A percentile compares a stretch with the other conserved stretches of the same genome.
Evolutionary conservation across 1,140 invertebrate genomes (phyloP).

Genomic region (Aphelinus certus): DNA sequence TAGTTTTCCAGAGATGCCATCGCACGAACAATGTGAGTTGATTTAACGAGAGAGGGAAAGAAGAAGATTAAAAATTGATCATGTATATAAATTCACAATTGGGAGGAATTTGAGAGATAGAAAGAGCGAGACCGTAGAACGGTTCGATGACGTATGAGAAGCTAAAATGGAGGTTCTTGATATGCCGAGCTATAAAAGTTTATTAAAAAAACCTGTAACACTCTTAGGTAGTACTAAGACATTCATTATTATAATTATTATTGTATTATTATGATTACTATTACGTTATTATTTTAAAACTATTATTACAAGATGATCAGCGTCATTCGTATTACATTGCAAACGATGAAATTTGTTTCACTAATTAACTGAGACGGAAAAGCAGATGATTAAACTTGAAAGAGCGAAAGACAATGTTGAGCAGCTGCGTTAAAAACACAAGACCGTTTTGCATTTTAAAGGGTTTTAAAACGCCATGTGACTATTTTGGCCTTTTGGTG

Average conservation of each 20-base stretch:
- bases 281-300: constrained; percentile 53
- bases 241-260: constrained; percentile 53
- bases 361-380: constrained; percentile 49
- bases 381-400: constrained; percentile 10
- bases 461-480: constrained; percentile 42
- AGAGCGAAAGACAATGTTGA: constrained; percentile 38
- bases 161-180: constrained; percentile 34
- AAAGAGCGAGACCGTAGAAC: constrained; percentile 36
- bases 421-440: constrained; percentile 37
- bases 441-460: constrained; percentile 55
- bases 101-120: constrained; percentile 10
- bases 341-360: constrained; percentile 56
- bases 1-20: constrained; percentile 37
- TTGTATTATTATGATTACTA: constrained; percentile 45
- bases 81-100: constrained; percentile 41
- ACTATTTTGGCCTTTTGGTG: constrained; percentile 30
- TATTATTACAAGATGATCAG: constrained; percentile 46
- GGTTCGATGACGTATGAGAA: constrained; percentile 35
- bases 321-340: constrained; percentile 52
- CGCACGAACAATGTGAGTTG: constrained; percentile 24
- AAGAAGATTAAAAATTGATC: constrained; percentile 20
- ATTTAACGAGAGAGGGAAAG: constrained; percentile 20
- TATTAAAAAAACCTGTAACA: constrained; percentile 46
- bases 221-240: constrained; percentile 57
- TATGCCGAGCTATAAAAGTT: constrained; percentile 35